phyloP scores from a whole-genome alignment of 2,888 invertebrate genomes.

The Epirrhoe alternata region DNA sequence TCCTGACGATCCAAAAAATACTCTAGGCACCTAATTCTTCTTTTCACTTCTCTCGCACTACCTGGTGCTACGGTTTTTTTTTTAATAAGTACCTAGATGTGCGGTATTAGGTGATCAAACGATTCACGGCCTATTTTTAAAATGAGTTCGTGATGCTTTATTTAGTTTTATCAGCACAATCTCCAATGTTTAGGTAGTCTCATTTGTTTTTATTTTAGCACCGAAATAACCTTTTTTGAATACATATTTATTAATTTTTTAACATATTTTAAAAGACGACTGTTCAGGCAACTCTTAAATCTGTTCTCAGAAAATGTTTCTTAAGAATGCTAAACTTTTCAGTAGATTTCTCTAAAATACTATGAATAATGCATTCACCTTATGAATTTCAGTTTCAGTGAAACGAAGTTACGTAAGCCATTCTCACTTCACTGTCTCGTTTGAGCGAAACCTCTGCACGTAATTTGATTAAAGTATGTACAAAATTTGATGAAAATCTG shows the following conservation, averaged over 20 bases:
- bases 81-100: too few species aligned
- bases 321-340: conserved; percentile 20
- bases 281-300: neutral
- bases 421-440: conserved; percentile 30
- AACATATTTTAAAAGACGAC: neutral
- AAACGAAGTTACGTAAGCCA: conserved; percentile 35
- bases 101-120: too few species aligned
- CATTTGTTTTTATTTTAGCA: neutral
- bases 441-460: conserved; percentile 23
- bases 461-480: conserved; percentile 24
- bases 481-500: conserved; percentile 23
- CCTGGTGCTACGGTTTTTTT: too few species aligned
- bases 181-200: too few species aligned
- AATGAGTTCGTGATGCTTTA: too few species aligned
- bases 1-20: too few species aligned
- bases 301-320: conserved; percentile 12
- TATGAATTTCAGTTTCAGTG: conserved; percentile 37
- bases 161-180: too few species aligned
- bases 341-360: conserved; percentile 30
- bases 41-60: too few species aligned
- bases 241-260: neutral
- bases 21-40: too few species aligned
- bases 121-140: too few species aligned
- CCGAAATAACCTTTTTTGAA: neutral
- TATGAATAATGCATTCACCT: conserved; percentile 43